Conservation (phyloP, 2,113 vertebrate genomes). For the Emydura subglobosa region DNA sequence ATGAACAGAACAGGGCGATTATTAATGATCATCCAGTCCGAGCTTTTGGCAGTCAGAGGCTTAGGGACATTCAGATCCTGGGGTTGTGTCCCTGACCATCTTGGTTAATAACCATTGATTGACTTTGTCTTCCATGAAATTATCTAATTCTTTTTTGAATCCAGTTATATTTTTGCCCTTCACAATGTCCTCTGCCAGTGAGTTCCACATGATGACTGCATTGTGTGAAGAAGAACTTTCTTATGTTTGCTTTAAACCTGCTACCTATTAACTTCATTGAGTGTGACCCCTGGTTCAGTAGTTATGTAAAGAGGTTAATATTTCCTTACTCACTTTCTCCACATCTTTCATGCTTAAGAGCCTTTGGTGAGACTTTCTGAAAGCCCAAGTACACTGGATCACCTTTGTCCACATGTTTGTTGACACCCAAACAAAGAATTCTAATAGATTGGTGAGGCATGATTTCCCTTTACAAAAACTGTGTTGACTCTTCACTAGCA, state of each 20-base stretch:
- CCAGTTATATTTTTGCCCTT: too few species aligned
- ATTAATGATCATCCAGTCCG: background rate
- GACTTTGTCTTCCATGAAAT: too few species aligned
- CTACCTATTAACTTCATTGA: background rate
- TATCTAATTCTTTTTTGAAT: too few species aligned
- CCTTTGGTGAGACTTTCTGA: background rate
- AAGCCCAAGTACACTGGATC: background rate
- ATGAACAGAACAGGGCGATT: background rate
- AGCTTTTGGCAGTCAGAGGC: background rate
- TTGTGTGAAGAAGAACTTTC: too few species aligned
- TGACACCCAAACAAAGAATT: background rate
- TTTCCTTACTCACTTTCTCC: background rate
- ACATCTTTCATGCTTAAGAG: background rate
- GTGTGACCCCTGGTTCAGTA: background rate
- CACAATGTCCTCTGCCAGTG: too few species aligned
- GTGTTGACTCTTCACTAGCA: background rate
- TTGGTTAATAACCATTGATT: too few species aligned
- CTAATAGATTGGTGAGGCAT: background rate
- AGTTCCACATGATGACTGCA: too few species aligned
- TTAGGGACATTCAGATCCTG: background rate
- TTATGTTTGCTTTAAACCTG: background rate
- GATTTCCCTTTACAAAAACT: background rate
- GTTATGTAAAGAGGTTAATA: background rate
- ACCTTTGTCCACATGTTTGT: background rate
- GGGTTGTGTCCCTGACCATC: background rate